These are phyloP conservation scores for Exocentrus adspersus DNA, from an alignment of 2,888 invertebrate species.

Conservation along the genomic window DNA sequence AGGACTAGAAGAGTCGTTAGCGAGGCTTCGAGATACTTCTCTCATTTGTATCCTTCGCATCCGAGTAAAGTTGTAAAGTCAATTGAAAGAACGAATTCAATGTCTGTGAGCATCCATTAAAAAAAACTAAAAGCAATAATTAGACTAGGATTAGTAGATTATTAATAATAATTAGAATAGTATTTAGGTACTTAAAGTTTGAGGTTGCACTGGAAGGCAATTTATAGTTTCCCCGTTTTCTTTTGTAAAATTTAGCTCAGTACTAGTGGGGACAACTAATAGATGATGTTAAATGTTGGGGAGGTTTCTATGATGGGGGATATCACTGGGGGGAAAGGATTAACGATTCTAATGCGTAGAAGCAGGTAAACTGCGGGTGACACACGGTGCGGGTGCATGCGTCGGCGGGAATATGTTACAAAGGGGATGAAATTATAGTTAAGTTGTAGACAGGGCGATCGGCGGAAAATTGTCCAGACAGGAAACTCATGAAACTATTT, in stretches of 20 bases:
- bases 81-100: too few relatives aligned
- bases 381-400: constrained; percentile 52
- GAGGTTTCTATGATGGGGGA: constrained; percentile 30
- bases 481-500: too few relatives aligned
- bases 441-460: not conserved
- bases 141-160: too few relatives aligned
- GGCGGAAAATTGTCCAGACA: not conserved
- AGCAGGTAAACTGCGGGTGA: constrained; percentile 50
- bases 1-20: constrained; percentile 11
- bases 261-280: constrained; percentile 41
- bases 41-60: not conserved
- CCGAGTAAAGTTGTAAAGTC: too few relatives aligned
- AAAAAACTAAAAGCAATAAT: too few relatives aligned
- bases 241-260: constrained; percentile 50
- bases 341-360: constrained; percentile 40
- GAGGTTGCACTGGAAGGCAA: constrained; percentile 30
- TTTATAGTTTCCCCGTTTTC: too few relatives aligned
- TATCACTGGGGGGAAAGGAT: constrained; percentile 18
- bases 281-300: constrained; percentile 25
- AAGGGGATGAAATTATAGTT: constrained; percentile 32
- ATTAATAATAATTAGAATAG: too few relatives aligned
- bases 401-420: constrained; percentile 50
- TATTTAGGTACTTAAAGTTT: too few relatives aligned
- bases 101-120: too few relatives aligned
- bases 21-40: not conserved